Evolutionary conservation across 2,888 invertebrate species (phyloP).

Genomic region (Drosophila falleni): DNA sequence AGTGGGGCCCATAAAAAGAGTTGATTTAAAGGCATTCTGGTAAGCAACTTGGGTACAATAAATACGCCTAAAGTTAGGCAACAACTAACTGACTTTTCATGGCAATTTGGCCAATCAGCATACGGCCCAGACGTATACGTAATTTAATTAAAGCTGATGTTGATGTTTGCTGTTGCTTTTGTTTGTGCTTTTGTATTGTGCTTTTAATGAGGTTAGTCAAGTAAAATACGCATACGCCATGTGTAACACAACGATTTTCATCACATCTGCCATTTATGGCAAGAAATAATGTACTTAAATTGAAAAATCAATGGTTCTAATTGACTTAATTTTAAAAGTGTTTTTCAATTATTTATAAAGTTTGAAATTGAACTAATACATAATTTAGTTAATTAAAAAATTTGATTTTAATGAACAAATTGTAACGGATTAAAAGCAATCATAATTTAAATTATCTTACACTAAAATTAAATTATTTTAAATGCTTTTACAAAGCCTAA

Average conservation of each 20-base stretch:
- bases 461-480: not conserved
- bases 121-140: constrained; percentile 37
- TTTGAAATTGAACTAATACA: not conserved
- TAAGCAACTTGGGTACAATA: constrained; percentile 17
- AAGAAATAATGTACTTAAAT: not conserved
- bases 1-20: constrained; percentile 54
- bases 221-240: constrained; percentile 65
- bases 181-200: constrained; percentile 27
- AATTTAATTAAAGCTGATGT: constrained; percentile 66
- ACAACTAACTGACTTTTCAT: constrained; percentile 25
- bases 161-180: constrained; percentile 43
- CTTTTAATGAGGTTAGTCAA: constrained; percentile 51
- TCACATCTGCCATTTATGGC: constrained; percentile 41
- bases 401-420: not conserved
- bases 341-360: not conserved
- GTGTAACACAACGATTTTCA: constrained; percentile 35
- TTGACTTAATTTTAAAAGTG: not conserved
- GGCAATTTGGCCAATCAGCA: constrained; percentile 44
- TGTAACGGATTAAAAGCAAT: not conserved
- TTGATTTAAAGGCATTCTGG: constrained; percentile 50
- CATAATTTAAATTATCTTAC: not conserved
- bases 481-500: not conserved
- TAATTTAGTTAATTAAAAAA: not conserved
- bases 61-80: constrained; percentile 44
- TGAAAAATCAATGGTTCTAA: not conserved